These are phyloP conservation scores for Diloba caeruleocephala DNA, from an alignment of 2,888 invertebrate species.

Conservation along the genomic window DNA sequence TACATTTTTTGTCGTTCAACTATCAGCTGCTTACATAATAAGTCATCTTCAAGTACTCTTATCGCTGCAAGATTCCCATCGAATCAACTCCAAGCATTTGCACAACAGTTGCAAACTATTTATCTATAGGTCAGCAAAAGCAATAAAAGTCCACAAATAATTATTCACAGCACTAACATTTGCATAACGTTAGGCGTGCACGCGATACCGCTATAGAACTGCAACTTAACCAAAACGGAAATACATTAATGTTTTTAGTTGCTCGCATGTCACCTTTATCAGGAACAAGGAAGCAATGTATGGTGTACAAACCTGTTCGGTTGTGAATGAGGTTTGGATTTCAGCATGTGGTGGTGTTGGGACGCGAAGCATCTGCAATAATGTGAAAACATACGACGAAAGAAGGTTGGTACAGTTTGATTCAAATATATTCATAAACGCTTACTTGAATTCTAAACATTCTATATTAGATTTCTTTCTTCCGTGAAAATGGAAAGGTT, in stretches of 20 bases:
- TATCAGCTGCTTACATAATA: not conserved
- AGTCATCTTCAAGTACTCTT: constrained; percentile 12
- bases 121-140: constrained; percentile 60
- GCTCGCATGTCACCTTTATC: constrained; percentile 67
- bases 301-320: constrained; percentile 56
- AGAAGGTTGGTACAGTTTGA: constrained; percentile 24
- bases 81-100: constrained; percentile 34
- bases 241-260: constrained; percentile 76
- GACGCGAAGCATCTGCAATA: constrained; percentile 51
- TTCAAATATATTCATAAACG: constrained; percentile 45
- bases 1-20: too few species aligned
- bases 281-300: constrained; percentile 68
- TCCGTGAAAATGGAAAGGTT: constrained; percentile 23
- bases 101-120: constrained; percentile 51
- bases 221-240: constrained; percentile 65
- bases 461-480: too few species aligned
- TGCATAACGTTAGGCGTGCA: constrained; percentile 69
- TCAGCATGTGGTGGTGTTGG: constrained; percentile 32
- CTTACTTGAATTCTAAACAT: constrained; percentile 4
- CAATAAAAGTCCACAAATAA: constrained; percentile 77
- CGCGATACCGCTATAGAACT: constrained; percentile 61
- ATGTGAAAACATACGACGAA: constrained; percentile 44
- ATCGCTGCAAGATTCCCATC: constrained; percentile 43
- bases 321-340: constrained; percentile 42
- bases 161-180: constrained; percentile 71